phyloP scores from a whole-genome alignment of 2,113 vertebrate species.

The Castor canadensis region DNA sequence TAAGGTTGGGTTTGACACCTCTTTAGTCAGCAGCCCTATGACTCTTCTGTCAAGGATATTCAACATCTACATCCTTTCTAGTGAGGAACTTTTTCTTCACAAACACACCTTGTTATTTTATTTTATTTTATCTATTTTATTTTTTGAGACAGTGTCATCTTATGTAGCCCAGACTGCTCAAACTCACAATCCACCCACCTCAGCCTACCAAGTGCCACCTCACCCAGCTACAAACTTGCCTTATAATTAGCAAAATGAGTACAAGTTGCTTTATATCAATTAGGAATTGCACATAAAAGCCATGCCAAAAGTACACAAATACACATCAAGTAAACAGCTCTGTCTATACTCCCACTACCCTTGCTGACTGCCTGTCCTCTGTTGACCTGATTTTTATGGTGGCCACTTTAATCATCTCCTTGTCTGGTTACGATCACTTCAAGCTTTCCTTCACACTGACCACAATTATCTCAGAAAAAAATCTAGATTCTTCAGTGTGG shows the following conservation, averaged over 20 bases:
- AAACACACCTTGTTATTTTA: no score
- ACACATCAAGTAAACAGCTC: background rate
- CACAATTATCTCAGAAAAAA: background rate
- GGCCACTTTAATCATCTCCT: background rate
- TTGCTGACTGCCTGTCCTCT: background rate
- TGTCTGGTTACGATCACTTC: background rate
- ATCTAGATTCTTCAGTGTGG: background rate
- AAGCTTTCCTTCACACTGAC: background rate
- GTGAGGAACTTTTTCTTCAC: background rate
- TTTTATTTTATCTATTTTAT: no score
- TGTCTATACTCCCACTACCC: background rate
- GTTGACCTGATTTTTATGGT: background rate
- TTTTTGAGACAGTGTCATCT: no score
- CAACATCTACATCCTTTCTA: background rate
- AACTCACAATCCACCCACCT: no score
- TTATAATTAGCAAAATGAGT: background rate
- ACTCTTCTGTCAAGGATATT: background rate
- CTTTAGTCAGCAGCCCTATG: background rate
- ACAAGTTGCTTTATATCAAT: background rate
- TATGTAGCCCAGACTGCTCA: no score
- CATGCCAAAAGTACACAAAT: background rate
- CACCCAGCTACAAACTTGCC: background rate
- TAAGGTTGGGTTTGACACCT: background rate
- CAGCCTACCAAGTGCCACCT: no score
- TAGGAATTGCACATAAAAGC: background rate